These are phyloP conservation scores for Leuciscus waleckii DNA, from an alignment of 2,797 vertebrate species.

Conservation along the genomic window DNA sequence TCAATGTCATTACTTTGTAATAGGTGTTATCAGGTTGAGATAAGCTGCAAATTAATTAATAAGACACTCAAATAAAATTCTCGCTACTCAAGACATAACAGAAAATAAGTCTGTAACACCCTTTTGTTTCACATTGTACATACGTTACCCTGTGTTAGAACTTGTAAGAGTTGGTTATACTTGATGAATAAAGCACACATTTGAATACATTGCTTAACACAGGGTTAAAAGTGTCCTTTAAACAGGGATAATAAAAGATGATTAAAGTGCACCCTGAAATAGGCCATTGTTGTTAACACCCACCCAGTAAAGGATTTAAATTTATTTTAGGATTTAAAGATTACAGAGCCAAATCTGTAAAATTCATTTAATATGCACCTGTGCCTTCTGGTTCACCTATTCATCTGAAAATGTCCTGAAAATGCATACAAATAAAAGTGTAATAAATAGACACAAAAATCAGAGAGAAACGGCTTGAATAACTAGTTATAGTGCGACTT, in stretches of 20 bases:
- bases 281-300: slow-evolving; percentile 19
- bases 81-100: not conserved
- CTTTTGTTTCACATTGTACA: not conserved
- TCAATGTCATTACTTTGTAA: not conserved
- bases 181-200: not conserved
- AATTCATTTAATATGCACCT: not conserved
- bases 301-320: slow-evolving; percentile 12
- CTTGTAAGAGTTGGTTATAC: not conserved
- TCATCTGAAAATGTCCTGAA: not conserved
- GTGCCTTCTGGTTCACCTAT: not conserved
- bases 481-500: too few species aligned
- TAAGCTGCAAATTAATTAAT: not conserved
- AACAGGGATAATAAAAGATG: not conserved
- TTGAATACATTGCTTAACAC: not conserved
- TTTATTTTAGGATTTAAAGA: not conserved
- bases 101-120: not conserved
- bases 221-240: not conserved
- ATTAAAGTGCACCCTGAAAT: not conserved
- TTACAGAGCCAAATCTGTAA: not conserved
- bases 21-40: slow-evolving; percentile 14
- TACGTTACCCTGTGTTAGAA: not conserved
- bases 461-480: not conserved
- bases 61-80: not conserved
- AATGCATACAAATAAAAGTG: not conserved
- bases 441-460: not conserved